Conservation (phyloP, 2,113 vertebrate genomes). For the Solenodon paradoxus region DNA sequence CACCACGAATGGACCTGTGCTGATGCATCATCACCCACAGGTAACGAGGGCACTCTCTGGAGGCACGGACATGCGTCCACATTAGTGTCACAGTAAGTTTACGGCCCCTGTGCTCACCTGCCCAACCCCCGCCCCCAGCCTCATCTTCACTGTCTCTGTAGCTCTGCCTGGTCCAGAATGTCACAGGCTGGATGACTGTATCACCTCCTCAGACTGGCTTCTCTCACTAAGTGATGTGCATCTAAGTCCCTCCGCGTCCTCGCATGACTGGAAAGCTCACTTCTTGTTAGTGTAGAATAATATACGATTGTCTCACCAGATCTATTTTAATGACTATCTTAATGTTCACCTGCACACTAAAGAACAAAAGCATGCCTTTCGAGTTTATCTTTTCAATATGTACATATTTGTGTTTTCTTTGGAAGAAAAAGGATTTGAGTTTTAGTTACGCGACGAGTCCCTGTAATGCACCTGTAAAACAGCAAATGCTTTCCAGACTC, state of each 20-base stretch:
- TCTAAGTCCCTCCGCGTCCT: not conserved
- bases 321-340: not conserved
- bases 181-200: accelerated
- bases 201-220: not conserved
- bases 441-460: not conserved
- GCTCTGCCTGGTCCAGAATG: not conserved
- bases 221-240: not conserved
- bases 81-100: too few species aligned
- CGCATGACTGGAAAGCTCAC: not conserved
- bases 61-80: accelerated
- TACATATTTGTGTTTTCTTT: not conserved
- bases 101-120: not conserved
- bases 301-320: not conserved
- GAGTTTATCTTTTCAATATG: not conserved
- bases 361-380: not conserved
- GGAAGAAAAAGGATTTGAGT: not conserved
- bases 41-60: too few species aligned
- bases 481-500: not conserved
- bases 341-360: not conserved
- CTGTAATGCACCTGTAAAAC: not conserved
- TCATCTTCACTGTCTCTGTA: not conserved
- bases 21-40: too few species aligned
- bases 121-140: not conserved
- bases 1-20: too few species aligned
- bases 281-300: not conserved